Conservation (phyloP, 2,113 vertebrate genomes). For the Hepsetus odoe region DNA sequence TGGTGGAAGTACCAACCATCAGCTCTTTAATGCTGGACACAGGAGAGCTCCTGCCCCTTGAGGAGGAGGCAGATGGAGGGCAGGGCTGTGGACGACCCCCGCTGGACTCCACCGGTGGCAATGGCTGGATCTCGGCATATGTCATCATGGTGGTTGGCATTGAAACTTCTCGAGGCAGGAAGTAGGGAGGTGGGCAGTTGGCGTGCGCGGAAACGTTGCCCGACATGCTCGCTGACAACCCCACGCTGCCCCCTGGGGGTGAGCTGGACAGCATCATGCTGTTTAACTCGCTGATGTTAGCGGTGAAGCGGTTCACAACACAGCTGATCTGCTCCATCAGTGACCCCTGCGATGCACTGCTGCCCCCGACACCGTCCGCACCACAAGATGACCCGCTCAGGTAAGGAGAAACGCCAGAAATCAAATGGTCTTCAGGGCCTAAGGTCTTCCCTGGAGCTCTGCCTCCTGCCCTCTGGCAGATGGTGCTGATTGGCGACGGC, state of each 20-base stretch:
- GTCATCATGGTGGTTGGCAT: conserved; percentile 91
- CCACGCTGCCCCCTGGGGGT: conserved; percentile 54
- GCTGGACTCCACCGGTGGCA: conserved; percentile 85
- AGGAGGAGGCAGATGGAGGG: conserved; percentile 57
- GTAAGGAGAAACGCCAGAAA: conserved; percentile 75
- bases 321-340: conserved; percentile 99
- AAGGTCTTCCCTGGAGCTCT: conserved; percentile 68
- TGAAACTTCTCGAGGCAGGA: conserved; percentile 88
- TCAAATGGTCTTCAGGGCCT: conserved; percentile 80
- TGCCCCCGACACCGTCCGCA: conserved; percentile 48
- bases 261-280: conserved; percentile 90
- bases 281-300: conserved; percentile 96
- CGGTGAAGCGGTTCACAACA: conserved; percentile 96
- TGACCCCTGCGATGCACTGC: conserved; percentile 81
- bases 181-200: conserved; percentile 73
- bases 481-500: conserved; percentile 90
- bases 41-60: conserved; percentile 65
- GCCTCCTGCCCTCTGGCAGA: conserved; percentile 78
- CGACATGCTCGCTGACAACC: conserved; percentile 64
- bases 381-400: conserved; percentile 76
- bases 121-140: conserved; percentile 89
- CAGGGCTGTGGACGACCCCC: conserved; percentile 67
- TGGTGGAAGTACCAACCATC: conserved; percentile 62
- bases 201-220: conserved; percentile 66
- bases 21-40: conserved; percentile 59